These are phyloP conservation scores for Eleutherodactylus coqui DNA, from an alignment of 2,797 vertebrate genomes.

Conservation along the genomic window DNA sequence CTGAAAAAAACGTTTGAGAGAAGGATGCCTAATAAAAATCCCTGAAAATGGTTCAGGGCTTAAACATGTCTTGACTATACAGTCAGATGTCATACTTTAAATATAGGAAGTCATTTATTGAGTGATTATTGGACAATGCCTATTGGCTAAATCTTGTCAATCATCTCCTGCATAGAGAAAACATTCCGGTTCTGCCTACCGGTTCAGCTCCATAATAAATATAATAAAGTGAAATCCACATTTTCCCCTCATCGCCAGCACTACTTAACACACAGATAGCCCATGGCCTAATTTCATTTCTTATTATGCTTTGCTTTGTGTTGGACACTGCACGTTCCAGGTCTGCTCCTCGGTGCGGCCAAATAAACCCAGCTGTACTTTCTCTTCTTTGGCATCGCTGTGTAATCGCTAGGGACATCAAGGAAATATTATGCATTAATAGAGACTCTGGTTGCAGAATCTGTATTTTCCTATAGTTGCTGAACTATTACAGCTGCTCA, in stretches of 20 bases:
- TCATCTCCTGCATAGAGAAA: background rate
- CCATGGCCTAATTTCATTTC: slow-evolving; percentile 47
- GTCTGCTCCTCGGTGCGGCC: slow-evolving; percentile 47
- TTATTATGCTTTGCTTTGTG: slow-evolving; percentile 48
- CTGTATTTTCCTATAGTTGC: slow-evolving; percentile 33
- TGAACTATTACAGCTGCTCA: slow-evolving; percentile 49
- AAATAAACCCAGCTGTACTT: slow-evolving; percentile 50
- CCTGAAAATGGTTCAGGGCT: too few relatives aligned
- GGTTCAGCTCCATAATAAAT: slow-evolving; percentile 4
- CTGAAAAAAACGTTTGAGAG: too few relatives aligned
- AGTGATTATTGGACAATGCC: background rate
- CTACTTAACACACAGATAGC: slow-evolving; percentile 33
- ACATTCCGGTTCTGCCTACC: background rate
- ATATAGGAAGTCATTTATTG: background rate
- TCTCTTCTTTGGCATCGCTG: slow-evolving; percentile 47
- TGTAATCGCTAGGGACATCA: slow-evolving; percentile 42
- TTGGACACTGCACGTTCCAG: slow-evolving; percentile 46
- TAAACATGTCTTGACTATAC: too few relatives aligned
- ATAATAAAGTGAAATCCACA: background rate
- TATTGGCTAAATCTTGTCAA: background rate
- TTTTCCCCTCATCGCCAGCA: slow-evolving; percentile 1
- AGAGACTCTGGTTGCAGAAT: slow-evolving; percentile 43
- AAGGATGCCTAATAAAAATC: too few relatives aligned
- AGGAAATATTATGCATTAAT: slow-evolving; percentile 53
- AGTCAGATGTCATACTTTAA: too few relatives aligned